A percentile compares a stretch with the other conserved stretches of the same genome.
Evolutionary conservation across 2,113 vertebrate genomes (phyloP).

Genomic region (Chauna torquata): DNA sequence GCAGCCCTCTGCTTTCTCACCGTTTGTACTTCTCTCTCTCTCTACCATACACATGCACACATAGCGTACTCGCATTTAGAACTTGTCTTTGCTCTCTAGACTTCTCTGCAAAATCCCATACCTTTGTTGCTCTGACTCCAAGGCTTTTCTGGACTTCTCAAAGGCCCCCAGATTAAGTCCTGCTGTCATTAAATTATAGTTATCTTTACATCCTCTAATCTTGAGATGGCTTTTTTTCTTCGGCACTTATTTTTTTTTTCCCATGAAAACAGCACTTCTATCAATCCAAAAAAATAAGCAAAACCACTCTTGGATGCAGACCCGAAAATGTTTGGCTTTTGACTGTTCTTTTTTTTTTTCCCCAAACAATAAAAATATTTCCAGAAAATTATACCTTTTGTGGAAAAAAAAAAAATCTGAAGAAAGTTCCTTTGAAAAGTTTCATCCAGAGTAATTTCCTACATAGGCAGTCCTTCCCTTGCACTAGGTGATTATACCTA

Average conservation of each 20-base stretch:
- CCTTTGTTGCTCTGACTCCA: not conserved
- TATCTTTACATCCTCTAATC: not conserved
- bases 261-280: not conserved
- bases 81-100: not conserved
- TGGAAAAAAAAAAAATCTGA: not conserved
- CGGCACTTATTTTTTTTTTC: rapidly evolving
- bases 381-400: not conserved
- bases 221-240: not conserved
- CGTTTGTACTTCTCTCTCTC: not conserved
- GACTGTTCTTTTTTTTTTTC: not conserved
- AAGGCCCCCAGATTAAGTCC: not conserved
- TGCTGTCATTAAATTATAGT: not conserved
- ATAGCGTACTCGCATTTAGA: not conserved
- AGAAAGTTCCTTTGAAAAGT: not conserved
- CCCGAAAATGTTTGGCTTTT: not conserved
- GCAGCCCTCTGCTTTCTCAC: not conserved
- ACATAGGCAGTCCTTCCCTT: not conserved
- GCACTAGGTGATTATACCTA: not conserved
- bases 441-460: not conserved
- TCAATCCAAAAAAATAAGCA: not conserved
- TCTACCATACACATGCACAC: rapidly evolving
- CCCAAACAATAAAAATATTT: not conserved
- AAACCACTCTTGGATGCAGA: not conserved
- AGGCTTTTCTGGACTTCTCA: not conserved
- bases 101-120: rapidly evolving